These are phyloP conservation scores for Melanostoma scalare DNA, from an alignment of 2,888 invertebrate species.

Conservation along the genomic window DNA sequence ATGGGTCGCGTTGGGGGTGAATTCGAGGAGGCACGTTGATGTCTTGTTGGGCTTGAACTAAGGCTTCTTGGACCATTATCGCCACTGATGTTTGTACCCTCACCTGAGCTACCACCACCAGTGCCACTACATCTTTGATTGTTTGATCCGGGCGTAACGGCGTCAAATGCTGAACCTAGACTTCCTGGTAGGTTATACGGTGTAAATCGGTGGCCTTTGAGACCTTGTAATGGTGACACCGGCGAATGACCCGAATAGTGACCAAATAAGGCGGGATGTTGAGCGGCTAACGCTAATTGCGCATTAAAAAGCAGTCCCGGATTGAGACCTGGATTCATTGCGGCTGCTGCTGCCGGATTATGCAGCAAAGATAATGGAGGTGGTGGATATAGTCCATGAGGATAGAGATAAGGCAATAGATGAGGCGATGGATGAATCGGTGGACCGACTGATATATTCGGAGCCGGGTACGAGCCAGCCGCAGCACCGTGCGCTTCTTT, in stretches of 20 bases:
- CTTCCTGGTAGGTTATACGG: constrained; percentile 93
- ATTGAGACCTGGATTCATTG: constrained; percentile 85
- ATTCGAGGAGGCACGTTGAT: constrained; percentile 80
- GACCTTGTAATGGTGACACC: constrained; percentile 87
- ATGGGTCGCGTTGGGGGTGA: constrained; percentile 82
- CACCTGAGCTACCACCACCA: constrained; percentile 74
- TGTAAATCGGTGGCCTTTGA: constrained; percentile 91
- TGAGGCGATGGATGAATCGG: constrained; percentile 95
- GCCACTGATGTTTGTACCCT: constrained; percentile 74
- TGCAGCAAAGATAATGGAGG: constrained; percentile 87
- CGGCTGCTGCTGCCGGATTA: constrained; percentile 84
- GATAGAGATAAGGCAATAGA: constrained; percentile 95
- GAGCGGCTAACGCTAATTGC: constrained; percentile 92
- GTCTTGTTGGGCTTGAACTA: constrained; percentile 81
- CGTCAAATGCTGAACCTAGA: constrained; percentile 93
- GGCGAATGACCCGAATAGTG: constrained; percentile 88
- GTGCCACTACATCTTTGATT: constrained; percentile 77
- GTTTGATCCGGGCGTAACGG: constrained; percentile 90
- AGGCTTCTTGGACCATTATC: constrained; percentile 81
- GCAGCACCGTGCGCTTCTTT: constrained; percentile 82
- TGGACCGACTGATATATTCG: constrained; percentile 96
- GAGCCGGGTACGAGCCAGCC: constrained; percentile 89
- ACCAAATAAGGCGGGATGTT: constrained; percentile 90
- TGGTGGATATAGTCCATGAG: constrained; percentile 92
- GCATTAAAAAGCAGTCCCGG: constrained; percentile 94